These are phyloP conservation scores for Cyrtodaria siliqua DNA, from an alignment of 2,888 invertebrate genomes.

Conservation along the genomic window DNA sequence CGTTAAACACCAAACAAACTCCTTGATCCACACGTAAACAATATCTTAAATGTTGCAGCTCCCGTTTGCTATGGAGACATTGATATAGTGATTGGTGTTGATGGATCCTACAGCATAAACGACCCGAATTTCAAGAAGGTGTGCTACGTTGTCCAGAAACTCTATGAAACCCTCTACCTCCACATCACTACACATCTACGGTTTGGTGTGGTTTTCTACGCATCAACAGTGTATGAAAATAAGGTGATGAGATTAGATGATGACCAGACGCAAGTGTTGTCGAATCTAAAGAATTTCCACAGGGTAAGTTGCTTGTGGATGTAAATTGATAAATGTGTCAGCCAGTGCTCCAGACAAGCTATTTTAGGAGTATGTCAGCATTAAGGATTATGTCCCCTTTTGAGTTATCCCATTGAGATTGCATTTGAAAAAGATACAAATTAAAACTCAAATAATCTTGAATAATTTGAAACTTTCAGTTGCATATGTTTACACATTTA, in stretches of 20 bases:
- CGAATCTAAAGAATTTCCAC: slow-evolving; percentile 2
- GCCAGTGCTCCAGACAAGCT: no score
- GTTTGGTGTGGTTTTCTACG: slow-evolving; percentile 26
- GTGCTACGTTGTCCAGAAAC: slow-evolving; percentile 5
- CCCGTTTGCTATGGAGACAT: slow-evolving; percentile 25
- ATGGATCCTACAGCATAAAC: slow-evolving; percentile 24
- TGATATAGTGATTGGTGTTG: slow-evolving; percentile 25
- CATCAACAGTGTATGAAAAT: slow-evolving; percentile 20
- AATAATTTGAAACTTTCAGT: no score
- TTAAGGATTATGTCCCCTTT: no score
- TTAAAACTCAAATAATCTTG: no score
- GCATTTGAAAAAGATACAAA: no score
- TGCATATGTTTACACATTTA: no score
- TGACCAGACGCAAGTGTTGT: background rate
- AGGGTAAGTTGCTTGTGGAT: slow-evolving; percentile 33
- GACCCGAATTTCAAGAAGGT: slow-evolving; percentile 3
- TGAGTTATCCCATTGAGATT: no score
- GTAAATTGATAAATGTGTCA: no score
- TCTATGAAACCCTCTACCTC: slow-evolving; percentile 12
- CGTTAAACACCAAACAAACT: no score
- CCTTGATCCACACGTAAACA: no score
- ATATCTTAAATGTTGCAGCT: slow-evolving; percentile 9
- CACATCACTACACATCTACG: slow-evolving; percentile 8
- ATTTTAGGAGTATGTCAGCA: no score
- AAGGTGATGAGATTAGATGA: background rate